Evolutionary conservation across 2,797 vertebrate genomes (phyloP).

Genomic region (Lagorchestes hirsutus): DNA sequence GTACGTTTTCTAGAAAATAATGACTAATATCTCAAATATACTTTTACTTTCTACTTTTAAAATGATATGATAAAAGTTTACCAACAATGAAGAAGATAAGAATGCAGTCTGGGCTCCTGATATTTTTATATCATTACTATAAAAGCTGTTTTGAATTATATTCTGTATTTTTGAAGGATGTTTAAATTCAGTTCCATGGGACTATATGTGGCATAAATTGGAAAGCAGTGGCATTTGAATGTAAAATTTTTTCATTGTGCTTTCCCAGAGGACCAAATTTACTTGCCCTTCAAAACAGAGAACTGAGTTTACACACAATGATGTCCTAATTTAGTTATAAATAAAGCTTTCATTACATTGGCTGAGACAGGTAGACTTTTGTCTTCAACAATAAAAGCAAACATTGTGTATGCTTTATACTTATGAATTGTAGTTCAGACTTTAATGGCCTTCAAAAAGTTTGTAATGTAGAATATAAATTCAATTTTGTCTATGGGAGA

Average conservation of each 20-base stretch:
- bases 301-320: background rate
- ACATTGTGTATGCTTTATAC: background rate
- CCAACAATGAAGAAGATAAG: background rate
- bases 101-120: background rate
- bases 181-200: conserved; percentile 3
- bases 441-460: background rate
- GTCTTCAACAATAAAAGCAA: background rate
- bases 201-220: background rate
- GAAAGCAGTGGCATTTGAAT: background rate
- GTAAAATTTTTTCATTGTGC: background rate
- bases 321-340: conserved; percentile 5
- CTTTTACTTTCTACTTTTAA: background rate
- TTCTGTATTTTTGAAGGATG: background rate
- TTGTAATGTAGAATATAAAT: background rate
- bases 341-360: background rate
- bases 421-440: conserved; percentile 2
- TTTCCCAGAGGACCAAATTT: background rate
- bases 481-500: background rate
- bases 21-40: background rate
- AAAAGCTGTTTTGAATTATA: background rate
- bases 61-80: background rate
- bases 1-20: background rate
- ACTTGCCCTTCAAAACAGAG: background rate
- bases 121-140: background rate
- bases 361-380: background rate